phyloP scores from a whole-genome alignment of 2,113 vertebrate genomes.

The Spermophilus dauricus region DNA sequence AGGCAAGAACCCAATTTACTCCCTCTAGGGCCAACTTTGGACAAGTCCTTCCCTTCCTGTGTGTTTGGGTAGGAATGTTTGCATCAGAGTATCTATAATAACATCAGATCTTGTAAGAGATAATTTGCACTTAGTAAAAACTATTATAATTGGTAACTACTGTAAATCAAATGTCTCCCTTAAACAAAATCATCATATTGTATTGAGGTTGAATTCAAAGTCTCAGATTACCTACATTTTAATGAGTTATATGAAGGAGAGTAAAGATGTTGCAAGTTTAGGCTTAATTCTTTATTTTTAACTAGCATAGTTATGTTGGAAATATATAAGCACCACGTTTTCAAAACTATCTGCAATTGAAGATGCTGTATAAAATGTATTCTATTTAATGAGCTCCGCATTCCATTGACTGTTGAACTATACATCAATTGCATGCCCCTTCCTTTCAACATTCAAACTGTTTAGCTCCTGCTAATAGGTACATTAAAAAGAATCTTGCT shows the following conservation, averaged over 20 bases:
- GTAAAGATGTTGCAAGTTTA: background rate
- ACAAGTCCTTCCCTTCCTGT: background rate
- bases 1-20: conserved; percentile 76
- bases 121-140: background rate
- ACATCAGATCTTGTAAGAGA: background rate
- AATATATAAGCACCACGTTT: conserved; percentile 35
- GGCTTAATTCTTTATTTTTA: conserved; percentile 72
- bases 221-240: background rate
- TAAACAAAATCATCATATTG: background rate
- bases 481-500: conserved; percentile 80
- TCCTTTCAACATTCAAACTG: conserved; percentile 79
- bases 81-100: background rate
- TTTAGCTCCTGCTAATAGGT: conserved; percentile 83
- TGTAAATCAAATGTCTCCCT: background rate
- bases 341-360: conserved; percentile 53
- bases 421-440: conserved; percentile 74
- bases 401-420: conserved; percentile 71
- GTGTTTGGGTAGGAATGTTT: background rate
- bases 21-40: conserved; percentile 71
- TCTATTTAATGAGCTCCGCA: conserved; percentile 73
- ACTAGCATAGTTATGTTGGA: background rate
- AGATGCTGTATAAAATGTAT: conserved; percentile 52
- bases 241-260: conserved; percentile 33
- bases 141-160: background rate
- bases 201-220: background rate